Conservation (phyloP, 2,113 vertebrate species). For the Argyrosomus japonicus region DNA sequence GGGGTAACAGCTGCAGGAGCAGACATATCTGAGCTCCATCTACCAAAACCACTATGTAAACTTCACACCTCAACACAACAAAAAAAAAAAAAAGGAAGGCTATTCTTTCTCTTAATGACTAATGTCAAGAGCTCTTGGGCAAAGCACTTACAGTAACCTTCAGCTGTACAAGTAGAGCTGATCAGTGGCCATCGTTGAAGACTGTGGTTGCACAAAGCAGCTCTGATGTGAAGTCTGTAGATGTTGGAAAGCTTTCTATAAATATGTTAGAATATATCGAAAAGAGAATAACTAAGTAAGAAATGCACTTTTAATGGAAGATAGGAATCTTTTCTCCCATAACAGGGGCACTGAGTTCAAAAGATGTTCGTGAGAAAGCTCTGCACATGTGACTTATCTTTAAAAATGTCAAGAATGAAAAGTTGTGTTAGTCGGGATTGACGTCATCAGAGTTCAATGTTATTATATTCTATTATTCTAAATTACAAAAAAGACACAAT, state of each 20-base stretch:
- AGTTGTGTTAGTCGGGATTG: neutral
- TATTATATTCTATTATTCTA: neutral
- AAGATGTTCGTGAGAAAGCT: neutral
- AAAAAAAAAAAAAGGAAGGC: neutral
- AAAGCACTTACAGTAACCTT: conserved; percentile 11
- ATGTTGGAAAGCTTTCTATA: neutral
- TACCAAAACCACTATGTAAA: neutral
- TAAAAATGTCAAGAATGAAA: neutral
- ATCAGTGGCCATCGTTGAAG: neutral
- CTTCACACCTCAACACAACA: neutral
- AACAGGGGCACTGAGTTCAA: neutral
- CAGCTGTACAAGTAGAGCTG: conserved; percentile 3
- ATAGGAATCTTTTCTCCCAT: neutral
- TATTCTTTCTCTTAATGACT: neutral
- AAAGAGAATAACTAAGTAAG: neutral
- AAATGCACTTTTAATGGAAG: neutral
- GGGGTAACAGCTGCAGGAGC: neutral
- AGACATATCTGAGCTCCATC: neutral
- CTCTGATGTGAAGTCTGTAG: neutral
- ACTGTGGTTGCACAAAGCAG: neutral
- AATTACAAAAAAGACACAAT: neutral
- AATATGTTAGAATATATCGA: neutral
- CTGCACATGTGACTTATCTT: neutral
- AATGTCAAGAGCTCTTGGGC: conserved; percentile 15
- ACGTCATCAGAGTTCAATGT: neutral